Evolutionary conservation across 1,140 invertebrate genomes (phyloP), one percentile per base, ranked within the genome.

Genomic region (Camponotus vicinus): DNA sequence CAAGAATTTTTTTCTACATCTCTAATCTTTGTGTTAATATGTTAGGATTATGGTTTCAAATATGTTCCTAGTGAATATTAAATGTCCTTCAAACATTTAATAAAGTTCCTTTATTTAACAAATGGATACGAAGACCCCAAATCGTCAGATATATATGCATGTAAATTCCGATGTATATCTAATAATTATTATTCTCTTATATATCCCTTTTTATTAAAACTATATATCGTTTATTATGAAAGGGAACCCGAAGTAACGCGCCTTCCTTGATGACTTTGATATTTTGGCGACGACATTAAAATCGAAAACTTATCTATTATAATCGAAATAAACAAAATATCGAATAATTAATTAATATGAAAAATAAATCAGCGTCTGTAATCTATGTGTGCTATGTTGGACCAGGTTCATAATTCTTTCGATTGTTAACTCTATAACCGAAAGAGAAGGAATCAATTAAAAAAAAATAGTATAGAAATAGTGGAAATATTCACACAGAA

Each of bases 301-400:
- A 94, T 89, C 88, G 90, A 91, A 92, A 83, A 93, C 91, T 89
- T 90, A 92, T 86, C 92, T 92, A 93, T 90, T 93, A 92, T 94
- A 93, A 93, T 92, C 90, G 93, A 93, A 93, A 89, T 91, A 92
- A 92, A 90, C 90, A 89, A 87, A 92, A 86, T 92, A 93, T 76
- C 55, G 79, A 73, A 88, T 90, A 93, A 92, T 90, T 80, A 80
- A 93, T 90, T 91, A 90, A 92, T 89, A 92, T 88, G 82, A 73
- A 15, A 92, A 91, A 89, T 91, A 92, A 93, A 93, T 91, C 89
- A 92, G 87, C 92, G 88, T 92, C 91, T 94, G 90, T 93, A 94
- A 88, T 92, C 92, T 89, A 87, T 73, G 90, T 93, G 90, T 93
- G 87, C 91, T 94, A 93, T 92, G 90, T 93, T 92, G 92, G 91